Percentiles rank a stretch among this genome's conserved stretches.
These are phyloP conservation scores for Strigamia crassipes DNA, from an alignment of 2,888 invertebrate genomes.

Conservation along the genomic window DNA sequence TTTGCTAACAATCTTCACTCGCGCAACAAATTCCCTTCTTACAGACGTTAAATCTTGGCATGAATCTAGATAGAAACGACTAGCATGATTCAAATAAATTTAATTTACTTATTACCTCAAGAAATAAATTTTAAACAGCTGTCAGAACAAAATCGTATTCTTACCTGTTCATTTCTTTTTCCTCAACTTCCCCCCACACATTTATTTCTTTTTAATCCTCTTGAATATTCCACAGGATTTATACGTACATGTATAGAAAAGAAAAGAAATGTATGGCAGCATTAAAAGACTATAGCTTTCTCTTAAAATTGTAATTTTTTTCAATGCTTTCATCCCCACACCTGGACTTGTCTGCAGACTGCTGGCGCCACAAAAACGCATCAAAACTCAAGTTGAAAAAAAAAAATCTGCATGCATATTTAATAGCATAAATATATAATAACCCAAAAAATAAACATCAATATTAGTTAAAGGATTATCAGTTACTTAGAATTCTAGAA, in stretches of 20 bases:
- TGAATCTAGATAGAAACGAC: not conserved
- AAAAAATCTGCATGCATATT: not conserved
- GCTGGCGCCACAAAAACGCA: not conserved
- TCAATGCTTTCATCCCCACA: not conserved
- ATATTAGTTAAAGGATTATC: not conserved
- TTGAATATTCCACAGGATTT: constrained; percentile 27
- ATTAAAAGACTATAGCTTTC: not conserved
- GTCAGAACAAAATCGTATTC: not conserved
- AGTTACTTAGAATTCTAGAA: too few relatives aligned
- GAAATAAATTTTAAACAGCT: not conserved
- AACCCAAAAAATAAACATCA: not conserved
- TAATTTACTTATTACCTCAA: not conserved
- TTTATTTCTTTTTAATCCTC: constrained; percentile 24
- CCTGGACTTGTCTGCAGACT: not conserved
- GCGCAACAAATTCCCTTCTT: not conserved
- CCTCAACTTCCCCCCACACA: not conserved
- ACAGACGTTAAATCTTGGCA: constrained; percentile 11
- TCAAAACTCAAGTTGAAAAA: not conserved
- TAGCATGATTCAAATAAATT: constrained; percentile 4
- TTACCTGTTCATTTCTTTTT: not conserved
- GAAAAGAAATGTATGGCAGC: not conserved
- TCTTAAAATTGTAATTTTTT: constrained; percentile 32
- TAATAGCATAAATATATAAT: not conserved
- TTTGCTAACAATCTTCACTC: not conserved
- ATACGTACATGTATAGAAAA: not conserved